Evolutionary conservation across 1,140 invertebrate species (phyloP).

Genomic region (Trinorchestia longiramus): DNA sequence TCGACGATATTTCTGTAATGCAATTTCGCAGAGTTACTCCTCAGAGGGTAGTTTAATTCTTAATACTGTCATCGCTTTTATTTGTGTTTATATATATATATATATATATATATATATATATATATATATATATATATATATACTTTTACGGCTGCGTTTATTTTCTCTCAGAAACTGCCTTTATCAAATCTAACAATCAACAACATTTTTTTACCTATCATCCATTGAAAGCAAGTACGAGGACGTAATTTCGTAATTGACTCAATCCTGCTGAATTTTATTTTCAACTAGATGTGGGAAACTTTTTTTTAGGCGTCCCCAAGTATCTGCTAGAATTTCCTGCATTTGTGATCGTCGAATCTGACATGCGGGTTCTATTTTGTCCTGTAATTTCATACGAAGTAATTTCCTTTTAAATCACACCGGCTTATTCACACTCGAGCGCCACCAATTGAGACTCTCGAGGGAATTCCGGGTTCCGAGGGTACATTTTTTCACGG

Average conservation of each 20-base stretch:
- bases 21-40: neutral
- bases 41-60: neutral
- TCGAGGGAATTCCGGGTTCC: slow-evolving; percentile 6
- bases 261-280: neutral
- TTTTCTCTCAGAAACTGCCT: neutral
- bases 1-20: neutral
- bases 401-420: slow-evolving; percentile 40
- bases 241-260: neutral
- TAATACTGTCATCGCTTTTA: neutral
- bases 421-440: slow-evolving; percentile 25
- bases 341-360: neutral
- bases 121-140: too few relatives aligned
- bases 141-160: neutral
- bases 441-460: slow-evolving; percentile 18
- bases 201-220: neutral
- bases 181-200: neutral
- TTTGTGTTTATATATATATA: too few relatives aligned
- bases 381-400: neutral
- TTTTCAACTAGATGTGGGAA: neutral
- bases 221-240: neutral
- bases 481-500: neutral
- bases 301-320: neutral
- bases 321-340: neutral
- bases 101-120: too few relatives aligned
- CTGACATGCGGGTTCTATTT: neutral